Evolutionary conservation across 53 echinoderm and acorn worm species (phyloP).

Genomic region (Henricia sp.): DNA sequence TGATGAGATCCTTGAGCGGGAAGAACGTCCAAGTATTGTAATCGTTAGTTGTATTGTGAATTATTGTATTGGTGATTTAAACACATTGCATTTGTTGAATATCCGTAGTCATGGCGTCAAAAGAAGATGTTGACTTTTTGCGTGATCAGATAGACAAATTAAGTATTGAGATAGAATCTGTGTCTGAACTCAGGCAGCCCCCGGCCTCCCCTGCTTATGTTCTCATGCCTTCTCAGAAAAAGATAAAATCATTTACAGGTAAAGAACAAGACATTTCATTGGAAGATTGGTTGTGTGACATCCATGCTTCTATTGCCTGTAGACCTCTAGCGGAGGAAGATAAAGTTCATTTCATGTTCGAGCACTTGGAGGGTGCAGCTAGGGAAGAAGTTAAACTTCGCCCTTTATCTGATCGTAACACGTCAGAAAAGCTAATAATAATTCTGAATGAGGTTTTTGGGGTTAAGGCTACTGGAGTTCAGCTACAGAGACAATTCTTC

Average conservation of each 20-base stretch:
- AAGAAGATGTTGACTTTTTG: background rate
- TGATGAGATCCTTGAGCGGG: too few species aligned
- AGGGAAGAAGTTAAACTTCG: conserved; percentile 28
- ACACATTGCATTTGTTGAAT: background rate
- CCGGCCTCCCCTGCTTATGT: background rate
- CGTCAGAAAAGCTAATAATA: background rate
- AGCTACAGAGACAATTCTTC: conserved; percentile 14
- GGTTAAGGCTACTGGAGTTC: conserved; percentile 15
- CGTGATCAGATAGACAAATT: background rate
- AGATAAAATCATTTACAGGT: conserved; percentile 31
- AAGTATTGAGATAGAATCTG: background rate
- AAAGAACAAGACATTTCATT: conserved; percentile 1
- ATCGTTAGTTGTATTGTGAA: too few species aligned
- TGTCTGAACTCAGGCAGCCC: too few species aligned
- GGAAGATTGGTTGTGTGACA: conserved; percentile 31
- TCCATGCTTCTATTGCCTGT: conserved; percentile 27
- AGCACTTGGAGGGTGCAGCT: conserved; percentile 35
- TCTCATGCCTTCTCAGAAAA: conserved; percentile 27
- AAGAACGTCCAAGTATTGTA: too few species aligned
- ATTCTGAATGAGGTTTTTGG: conserved; percentile 25
- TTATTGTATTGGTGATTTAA: too few species aligned
- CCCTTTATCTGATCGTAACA: background rate
- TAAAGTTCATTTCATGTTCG: conserved; percentile 44
- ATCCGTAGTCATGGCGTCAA: background rate
- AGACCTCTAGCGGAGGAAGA: conserved; percentile 37